phyloP scores from a whole-genome alignment of 2,113 vertebrate species.

The Lipotes vexillifer region DNA sequence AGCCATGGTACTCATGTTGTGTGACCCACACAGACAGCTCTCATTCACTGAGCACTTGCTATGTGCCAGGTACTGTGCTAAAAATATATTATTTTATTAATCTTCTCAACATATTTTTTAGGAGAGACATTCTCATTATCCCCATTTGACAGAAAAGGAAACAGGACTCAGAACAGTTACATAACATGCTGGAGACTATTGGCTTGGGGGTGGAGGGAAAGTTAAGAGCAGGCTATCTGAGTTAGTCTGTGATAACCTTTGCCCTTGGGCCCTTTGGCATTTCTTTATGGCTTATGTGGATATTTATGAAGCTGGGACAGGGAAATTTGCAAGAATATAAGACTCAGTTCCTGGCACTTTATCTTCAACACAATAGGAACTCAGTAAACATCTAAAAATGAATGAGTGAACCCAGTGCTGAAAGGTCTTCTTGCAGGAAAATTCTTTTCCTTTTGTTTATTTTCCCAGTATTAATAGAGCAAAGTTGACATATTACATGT shows the following conservation, averaged over 20 bases:
- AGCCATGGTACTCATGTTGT: not conserved
- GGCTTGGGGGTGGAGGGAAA: not conserved
- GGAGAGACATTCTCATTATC: not conserved
- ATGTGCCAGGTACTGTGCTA: not conserved
- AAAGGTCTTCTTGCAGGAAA: slow-evolving; percentile 28
- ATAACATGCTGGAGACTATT: not conserved
- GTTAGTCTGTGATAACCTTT: not conserved
- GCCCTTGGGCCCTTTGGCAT: not conserved
- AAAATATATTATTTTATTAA: slow-evolving; percentile 1
- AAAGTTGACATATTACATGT: not conserved
- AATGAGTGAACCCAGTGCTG: not conserved
- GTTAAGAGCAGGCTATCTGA: not conserved
- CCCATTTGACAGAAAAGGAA: not conserved
- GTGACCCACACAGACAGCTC: not conserved
- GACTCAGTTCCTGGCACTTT: not conserved
- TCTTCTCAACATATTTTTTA: not conserved
- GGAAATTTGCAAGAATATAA: not conserved
- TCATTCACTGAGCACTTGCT: not conserved
- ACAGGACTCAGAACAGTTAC: not conserved
- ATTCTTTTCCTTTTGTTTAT: slow-evolving; percentile 29
- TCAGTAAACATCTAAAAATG: not conserved
- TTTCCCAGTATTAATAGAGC: not conserved
- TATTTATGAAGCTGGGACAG: not conserved
- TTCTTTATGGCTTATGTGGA: not conserved
- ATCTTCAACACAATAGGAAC: not conserved